phyloP scores from a whole-genome alignment of 2,113 vertebrate genomes.

The Zapornia atra region DNA sequence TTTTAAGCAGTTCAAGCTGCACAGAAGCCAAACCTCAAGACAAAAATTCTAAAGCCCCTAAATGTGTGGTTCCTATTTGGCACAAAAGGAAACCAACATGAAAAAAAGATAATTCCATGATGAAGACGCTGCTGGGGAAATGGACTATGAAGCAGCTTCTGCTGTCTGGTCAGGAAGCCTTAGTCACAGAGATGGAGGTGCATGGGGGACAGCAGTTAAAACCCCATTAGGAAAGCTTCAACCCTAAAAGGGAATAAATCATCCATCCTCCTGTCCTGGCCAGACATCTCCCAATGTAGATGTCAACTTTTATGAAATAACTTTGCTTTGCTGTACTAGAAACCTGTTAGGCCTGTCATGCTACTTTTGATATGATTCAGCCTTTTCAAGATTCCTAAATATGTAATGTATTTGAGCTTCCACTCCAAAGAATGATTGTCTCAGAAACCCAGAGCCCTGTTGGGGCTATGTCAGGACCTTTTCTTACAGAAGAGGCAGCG shows the following conservation, averaged over 20 bases:
- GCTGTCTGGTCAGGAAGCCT: background rate
- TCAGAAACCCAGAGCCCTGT: background rate
- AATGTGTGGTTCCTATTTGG: background rate
- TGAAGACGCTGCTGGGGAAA: background rate
- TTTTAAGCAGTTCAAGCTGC: background rate
- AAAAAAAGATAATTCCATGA: background rate
- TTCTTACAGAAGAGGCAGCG: background rate
- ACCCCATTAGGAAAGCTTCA: background rate
- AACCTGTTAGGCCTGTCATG: rapidly evolving
- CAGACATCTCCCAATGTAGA: background rate
- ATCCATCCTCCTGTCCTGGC: background rate
- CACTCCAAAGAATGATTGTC: background rate
- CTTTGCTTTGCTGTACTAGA: background rate
- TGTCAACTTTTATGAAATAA: background rate
- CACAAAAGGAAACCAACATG: background rate
- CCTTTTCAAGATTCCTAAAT: background rate
- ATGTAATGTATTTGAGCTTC: background rate
- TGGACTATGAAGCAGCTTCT: background rate
- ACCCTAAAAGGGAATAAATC: background rate
- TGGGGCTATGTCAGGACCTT: background rate
- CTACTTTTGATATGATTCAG: background rate
- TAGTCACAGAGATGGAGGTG: background rate
- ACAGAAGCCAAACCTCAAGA: background rate
- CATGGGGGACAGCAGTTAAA: background rate
- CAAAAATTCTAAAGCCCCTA: background rate